Conservation (phyloP, 64 coral and sea anemone genomes). For the Pachyseris speciosa region DNA sequence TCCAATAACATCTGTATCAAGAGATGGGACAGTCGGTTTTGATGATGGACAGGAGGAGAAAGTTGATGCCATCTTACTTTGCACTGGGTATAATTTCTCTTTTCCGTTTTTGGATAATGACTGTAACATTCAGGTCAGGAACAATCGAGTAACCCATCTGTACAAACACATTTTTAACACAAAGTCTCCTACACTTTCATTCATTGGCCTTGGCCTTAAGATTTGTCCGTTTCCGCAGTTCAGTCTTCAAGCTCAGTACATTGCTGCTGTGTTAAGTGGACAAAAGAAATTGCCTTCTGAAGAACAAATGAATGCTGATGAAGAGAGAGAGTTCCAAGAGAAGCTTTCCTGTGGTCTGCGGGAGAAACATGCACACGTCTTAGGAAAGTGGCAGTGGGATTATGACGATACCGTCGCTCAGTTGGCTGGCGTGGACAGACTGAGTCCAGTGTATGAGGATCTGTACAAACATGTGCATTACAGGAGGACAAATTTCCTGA, state of each 20-base stretch:
- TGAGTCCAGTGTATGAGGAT: slow-evolving; percentile 7
- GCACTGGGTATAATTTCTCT: slow-evolving; percentile 65
- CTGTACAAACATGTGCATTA: slow-evolving; percentile 8
- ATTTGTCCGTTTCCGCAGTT: slow-evolving; percentile 66
- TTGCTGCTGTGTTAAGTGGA: slow-evolving; percentile 29
- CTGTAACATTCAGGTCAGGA: slow-evolving; percentile 45
- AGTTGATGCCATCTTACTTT: slow-evolving; percentile 53
- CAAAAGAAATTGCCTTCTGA: slow-evolving; percentile 27
- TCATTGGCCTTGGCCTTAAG: slow-evolving; percentile 21
- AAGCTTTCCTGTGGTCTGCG: slow-evolving; percentile 2
- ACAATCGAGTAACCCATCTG: slow-evolving; percentile 50
- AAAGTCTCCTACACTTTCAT: slow-evolving; percentile 60
- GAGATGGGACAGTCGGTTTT: slow-evolving; percentile 53
- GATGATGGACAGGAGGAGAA: slow-evolving; percentile 43
- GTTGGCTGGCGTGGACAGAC: not conserved
- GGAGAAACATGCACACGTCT: slow-evolving; percentile 5
- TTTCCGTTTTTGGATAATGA: slow-evolving; percentile 67
- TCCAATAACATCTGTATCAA: not conserved
- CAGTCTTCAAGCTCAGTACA: slow-evolving; percentile 29
- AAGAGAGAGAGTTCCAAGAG: slow-evolving; percentile 50
- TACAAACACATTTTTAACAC: slow-evolving; percentile 78
- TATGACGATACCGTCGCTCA: slow-evolving; percentile 50
- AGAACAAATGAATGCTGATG: slow-evolving; percentile 54
- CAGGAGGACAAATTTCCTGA: slow-evolving; percentile 3
- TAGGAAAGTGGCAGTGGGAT: slow-evolving; percentile 22